phyloP scores from a whole-genome alignment of 1,140 invertebrate species.

The Brachionus asplanchnoidis region DNA sequence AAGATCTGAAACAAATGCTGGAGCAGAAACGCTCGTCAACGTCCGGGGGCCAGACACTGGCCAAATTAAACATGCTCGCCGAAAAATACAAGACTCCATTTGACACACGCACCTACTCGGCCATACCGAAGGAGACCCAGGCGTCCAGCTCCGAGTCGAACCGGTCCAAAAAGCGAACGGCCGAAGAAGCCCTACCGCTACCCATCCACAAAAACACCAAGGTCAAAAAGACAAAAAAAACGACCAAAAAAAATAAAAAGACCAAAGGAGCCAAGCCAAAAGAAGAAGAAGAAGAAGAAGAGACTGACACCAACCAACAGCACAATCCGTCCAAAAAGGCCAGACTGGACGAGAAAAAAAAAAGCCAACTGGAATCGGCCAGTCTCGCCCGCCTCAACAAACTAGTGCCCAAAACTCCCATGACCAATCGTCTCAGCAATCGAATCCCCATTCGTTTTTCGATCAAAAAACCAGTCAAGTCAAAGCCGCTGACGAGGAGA shows the following conservation, averaged over 20 bases:
- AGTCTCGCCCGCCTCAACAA: background rate
- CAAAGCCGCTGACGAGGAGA: background rate
- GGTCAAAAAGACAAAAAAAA: background rate
- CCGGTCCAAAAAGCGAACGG: background rate
- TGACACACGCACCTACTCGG: background rate
- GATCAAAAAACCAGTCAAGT: background rate
- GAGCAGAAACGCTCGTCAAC: background rate
- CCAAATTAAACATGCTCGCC: background rate
- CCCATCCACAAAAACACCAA: background rate
- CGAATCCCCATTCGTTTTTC: background rate
- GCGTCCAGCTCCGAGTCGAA: background rate
- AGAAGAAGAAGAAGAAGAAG: no score
- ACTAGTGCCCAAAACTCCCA: background rate
- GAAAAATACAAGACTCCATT: constrained; percentile 15
- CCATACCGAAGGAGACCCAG: background rate
- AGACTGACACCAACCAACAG: background rate
- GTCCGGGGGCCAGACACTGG: background rate
- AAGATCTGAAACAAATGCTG: background rate
- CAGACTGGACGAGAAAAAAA: background rate
- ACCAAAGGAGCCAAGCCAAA: background rate
- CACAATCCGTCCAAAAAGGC: background rate
- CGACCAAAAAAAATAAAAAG: background rate
- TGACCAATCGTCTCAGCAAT: background rate
- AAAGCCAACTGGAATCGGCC: background rate
- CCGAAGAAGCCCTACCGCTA: background rate